Conservation (phyloP, 2,113 vertebrate species). For the Sitta europaea region DNA sequence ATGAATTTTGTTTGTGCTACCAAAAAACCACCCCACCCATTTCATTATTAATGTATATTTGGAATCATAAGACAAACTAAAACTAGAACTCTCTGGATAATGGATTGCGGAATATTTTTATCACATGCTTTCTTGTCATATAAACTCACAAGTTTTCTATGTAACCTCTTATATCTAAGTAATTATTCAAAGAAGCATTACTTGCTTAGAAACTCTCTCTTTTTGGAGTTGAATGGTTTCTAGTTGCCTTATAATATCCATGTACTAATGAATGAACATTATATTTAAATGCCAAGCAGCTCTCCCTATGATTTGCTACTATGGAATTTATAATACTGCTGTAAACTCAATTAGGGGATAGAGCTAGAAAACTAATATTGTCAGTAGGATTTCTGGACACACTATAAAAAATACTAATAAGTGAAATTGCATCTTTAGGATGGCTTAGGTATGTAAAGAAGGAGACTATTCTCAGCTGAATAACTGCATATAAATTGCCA, state of each 20-base stretch:
- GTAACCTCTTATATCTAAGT: background rate
- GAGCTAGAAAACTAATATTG: background rate
- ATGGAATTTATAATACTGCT: background rate
- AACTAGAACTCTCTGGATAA: background rate
- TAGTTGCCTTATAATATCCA: background rate
- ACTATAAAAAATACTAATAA: background rate
- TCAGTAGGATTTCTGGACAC: background rate
- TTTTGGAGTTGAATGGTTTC: background rate
- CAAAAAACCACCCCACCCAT: rapidly evolving
- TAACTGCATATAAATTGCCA: background rate
- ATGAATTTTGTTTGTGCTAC: background rate
- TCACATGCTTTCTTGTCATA: background rate
- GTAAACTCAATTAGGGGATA: rapidly evolving
- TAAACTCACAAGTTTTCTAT: background rate
- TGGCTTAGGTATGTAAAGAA: background rate
- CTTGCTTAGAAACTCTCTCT: background rate
- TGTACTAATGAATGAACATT: background rate
- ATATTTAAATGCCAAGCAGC: background rate
- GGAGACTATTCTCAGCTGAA: background rate
- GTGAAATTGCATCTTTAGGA: background rate
- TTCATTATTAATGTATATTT: background rate
- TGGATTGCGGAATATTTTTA: background rate
- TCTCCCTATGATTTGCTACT: background rate
- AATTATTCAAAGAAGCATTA: background rate
- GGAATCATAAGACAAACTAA: background rate